These are phyloP conservation scores for Stichodactyla mertensii DNA, from an alignment of 64 coral and sea anemone genomes.

Conservation along the genomic window DNA sequence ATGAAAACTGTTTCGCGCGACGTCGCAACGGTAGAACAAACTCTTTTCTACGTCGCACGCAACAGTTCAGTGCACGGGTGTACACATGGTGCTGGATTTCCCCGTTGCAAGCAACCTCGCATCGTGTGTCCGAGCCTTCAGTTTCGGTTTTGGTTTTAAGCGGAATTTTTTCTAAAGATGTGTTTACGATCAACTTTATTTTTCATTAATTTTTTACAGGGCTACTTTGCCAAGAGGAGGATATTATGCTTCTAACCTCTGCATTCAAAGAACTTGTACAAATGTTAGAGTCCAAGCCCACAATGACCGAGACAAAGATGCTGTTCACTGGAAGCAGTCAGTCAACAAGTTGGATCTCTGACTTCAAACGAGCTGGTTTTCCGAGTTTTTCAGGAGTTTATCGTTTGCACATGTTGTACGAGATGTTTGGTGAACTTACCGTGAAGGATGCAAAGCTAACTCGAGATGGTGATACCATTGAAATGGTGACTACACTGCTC, in stretches of 20 bases:
- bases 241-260: conserved; percentile 50
- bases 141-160: too few relatives aligned
- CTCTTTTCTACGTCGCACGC: too few relatives aligned
- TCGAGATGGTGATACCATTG: conserved; percentile 18
- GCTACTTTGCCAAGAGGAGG: conserved; percentile 54
- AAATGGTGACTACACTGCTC: conserved; percentile 44
- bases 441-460: conserved; percentile 51
- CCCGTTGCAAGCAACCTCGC: too few relatives aligned
- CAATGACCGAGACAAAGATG: conserved; percentile 25
- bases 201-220: background rate
- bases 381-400: conserved; percentile 64
- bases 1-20: too few relatives aligned
- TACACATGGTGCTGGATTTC: too few relatives aligned
- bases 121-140: too few relatives aligned
- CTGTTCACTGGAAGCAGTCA: conserved; percentile 28
- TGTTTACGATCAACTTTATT: background rate
- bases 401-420: conserved; percentile 47
- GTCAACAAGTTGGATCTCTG: conserved; percentile 27
- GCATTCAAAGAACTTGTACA: conserved; percentile 31
- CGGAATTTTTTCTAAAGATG: background rate
- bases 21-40: too few relatives aligned
- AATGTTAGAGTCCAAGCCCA: conserved; percentile 37
- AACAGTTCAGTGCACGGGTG: too few relatives aligned
- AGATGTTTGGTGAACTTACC: conserved; percentile 59
- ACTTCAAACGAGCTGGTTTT: conserved; percentile 56